A percentile compares a stretch with the other conserved stretches of the same genome.
phyloP scores from a whole-genome alignment of 2,888 invertebrate species.

The Myopa testacea region DNA sequence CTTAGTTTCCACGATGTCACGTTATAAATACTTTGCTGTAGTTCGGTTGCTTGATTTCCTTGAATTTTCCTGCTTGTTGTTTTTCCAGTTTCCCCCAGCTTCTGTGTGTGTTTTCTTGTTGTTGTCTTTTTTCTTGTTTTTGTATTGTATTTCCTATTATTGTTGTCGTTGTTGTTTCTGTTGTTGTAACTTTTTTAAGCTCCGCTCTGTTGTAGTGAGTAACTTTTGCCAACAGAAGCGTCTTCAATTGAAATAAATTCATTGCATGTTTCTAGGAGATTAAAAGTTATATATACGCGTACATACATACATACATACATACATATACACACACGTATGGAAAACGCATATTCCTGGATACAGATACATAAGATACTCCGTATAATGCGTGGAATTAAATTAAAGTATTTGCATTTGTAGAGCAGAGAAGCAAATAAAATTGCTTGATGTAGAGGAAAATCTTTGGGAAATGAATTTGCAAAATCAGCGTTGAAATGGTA shows the following conservation, averaged over 20 bases:
- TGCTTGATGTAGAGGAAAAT: neutral
- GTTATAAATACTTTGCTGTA: neutral
- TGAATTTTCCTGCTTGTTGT: neutral
- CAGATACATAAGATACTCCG: neutral
- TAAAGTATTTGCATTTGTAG: neutral
- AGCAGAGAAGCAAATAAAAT: constrained; percentile 12
- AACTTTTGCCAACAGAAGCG: neutral
- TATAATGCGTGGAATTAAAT: neutral
- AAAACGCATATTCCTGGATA: neutral
- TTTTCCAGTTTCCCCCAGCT: too few relatives aligned
- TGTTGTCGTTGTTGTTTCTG: too few relatives aligned
- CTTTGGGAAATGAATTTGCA: constrained; percentile 9
- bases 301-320: neutral
- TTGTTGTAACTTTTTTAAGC: neutral
- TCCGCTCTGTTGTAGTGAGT: neutral
- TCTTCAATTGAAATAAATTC: constrained; percentile 1
- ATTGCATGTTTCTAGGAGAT: constrained; percentile 21
- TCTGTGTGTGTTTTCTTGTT: too few relatives aligned
- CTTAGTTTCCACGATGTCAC: neutral
- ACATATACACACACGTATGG: neutral
- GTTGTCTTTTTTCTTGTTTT: too few relatives aligned
- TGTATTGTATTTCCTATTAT: too few relatives aligned
- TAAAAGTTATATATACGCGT: constrained; percentile 3
- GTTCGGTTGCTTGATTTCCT: too few relatives aligned
- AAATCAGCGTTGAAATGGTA: neutral